Base-by-base conservation (phyloP, 2,797 vertebrate species). In the Lagocephalus sceleratus region DNA sequence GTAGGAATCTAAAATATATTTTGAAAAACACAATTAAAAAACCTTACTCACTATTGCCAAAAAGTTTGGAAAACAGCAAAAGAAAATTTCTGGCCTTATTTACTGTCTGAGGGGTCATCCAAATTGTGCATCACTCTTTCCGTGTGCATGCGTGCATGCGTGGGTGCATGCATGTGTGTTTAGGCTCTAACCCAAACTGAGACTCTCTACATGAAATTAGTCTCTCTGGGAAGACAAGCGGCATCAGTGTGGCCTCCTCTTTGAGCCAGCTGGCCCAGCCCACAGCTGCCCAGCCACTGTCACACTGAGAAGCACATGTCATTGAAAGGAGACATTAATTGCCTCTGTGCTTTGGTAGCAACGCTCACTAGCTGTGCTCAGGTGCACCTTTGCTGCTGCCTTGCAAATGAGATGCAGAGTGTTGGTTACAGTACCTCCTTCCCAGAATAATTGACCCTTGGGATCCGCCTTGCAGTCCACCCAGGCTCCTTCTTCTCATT, bases 381-480 rank as follows among this genome's bases (percentile, higher is more conserved):
- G 86, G 87, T 89, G 87, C 84, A 82, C 83, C 79, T 83, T 73
- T 79, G 80, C 85, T 71, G 77, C 85, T 74, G 76, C 78, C 76
- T 84, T 85, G 87, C 81, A 89, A 89, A 91, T 88, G 86, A 91
- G 87, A 90, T 90, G 90, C 88, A 89, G 82, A 88, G 82, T 78
- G 87, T 85, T 75, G 74, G 76, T 81, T 78, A 42, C 79, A 74
- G 80, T 79, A 79, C 87, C 88, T 88, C 87, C 87, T 89, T 87
- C 82, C 73, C 57, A 29, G 81, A 82, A 89, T 90, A 90, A 89
- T 89, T 90, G 89, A 91, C 88, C 89, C 85, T 83, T 63, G 85
- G 87, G 85, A 90, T 88, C 87, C 68, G 53, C 84, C 84, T 88
- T 43, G 65, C 63, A 81, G 75, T 85, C 79, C 70, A 72, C 68